Evolutionary conservation across 2,113 vertebrate species (phyloP).

Genomic region (Illadopsis cleaveri): DNA sequence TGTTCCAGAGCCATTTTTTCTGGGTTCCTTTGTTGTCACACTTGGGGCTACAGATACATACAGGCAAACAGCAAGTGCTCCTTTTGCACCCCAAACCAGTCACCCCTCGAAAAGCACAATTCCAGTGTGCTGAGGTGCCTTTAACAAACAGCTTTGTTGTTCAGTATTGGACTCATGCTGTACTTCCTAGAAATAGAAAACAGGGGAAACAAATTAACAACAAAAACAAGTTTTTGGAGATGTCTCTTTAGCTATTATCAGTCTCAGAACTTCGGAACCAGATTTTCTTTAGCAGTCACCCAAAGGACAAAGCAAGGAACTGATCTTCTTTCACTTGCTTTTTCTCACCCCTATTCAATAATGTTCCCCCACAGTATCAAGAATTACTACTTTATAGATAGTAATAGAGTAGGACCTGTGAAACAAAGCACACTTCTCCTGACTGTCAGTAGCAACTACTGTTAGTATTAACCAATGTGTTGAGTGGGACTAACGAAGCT

Average conservation of each 20-base stretch:
- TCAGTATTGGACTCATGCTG: not conserved
- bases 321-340: not conserved
- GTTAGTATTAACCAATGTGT: accelerated
- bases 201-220: not conserved
- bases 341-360: not conserved
- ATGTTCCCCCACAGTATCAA: accelerated
- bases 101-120: not conserved
- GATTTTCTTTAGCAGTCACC: not conserved
- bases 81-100: not conserved
- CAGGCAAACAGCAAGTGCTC: not conserved
- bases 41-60: not conserved
- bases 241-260: not conserved
- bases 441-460: no score
- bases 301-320: not conserved
- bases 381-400: not conserved
- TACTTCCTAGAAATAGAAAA: not conserved
- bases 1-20: not conserved
- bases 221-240: not conserved
- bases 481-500: accelerated
- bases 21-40: not conserved
- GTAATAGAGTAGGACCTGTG: accelerated
- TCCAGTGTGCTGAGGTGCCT: not conserved
- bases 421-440: not conserved
- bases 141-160: not conserved
- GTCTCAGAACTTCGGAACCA: not conserved